Conservation (phyloP, 1,140 invertebrate genomes). For the Drosophila ogumai region DNA sequence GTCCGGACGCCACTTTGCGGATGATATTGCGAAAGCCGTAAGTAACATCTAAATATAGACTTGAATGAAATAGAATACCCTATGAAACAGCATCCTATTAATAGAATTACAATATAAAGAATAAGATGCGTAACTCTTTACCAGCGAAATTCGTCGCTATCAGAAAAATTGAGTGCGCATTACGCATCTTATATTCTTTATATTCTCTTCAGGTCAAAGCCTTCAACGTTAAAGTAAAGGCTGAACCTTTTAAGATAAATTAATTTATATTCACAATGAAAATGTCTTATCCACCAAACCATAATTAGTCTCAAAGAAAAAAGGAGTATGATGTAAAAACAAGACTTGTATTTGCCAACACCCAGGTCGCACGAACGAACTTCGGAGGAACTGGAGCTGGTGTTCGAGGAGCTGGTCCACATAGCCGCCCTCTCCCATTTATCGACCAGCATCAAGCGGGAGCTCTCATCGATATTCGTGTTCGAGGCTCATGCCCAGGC, state of each 20-base stretch:
- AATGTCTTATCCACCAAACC: not conserved
- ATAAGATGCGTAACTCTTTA: not conserved
- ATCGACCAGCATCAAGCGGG: slow-evolving; percentile 93
- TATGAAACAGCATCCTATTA: too few species aligned
- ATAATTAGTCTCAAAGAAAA: not conserved
- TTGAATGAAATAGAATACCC: too few species aligned
- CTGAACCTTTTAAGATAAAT: not conserved
- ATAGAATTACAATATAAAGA: not conserved
- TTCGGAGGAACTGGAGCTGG: slow-evolving; percentile 92
- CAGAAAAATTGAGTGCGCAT: too few species aligned
- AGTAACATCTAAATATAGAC: slow-evolving; percentile 71
- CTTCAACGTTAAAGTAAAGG: too few species aligned
- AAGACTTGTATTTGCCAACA: not conserved
- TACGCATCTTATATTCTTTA: not conserved
- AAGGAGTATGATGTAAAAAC: not conserved
- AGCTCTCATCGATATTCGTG: slow-evolving; percentile 92
- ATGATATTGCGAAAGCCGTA: slow-evolving; percentile 93
- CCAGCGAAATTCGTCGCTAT: not conserved
- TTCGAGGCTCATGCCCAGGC: slow-evolving; percentile 93
- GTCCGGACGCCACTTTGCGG: slow-evolving; percentile 91
- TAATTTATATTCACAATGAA: not conserved
- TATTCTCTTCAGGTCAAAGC: not conserved
- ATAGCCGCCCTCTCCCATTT: slow-evolving; percentile 93
- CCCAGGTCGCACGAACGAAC: slow-evolving; percentile 90
- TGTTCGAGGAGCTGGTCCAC: slow-evolving; percentile 94